A percentile compares a stretch with the other conserved stretches of the same genome.
phyloP scores from a whole-genome alignment of 1,140 invertebrate genomes.

The Drosophila novamexicana region DNA sequence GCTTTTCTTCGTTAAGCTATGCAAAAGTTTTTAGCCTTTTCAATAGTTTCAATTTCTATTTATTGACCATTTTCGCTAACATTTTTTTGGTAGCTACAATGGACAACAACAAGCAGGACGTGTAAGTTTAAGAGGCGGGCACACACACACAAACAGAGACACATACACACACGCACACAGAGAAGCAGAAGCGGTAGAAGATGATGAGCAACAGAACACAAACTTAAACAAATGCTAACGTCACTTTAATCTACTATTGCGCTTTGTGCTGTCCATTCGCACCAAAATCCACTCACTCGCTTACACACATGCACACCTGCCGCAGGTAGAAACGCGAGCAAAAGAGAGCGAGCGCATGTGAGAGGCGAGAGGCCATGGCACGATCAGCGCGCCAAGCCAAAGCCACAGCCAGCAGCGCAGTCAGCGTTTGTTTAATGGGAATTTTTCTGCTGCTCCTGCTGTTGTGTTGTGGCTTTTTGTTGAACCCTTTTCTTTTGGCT shows the following conservation, averaged over 20 bases:
- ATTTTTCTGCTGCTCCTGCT: slow-evolving; percentile 29
- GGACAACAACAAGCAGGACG: slow-evolving; percentile 18
- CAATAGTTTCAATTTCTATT: slow-evolving; percentile 41
- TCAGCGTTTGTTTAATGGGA: slow-evolving; percentile 47
- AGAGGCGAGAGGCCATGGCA: slow-evolving; percentile 15
- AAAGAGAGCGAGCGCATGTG: slow-evolving; percentile 17
- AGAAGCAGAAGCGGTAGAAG: slow-evolving; percentile 18
- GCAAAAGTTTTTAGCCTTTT: slow-evolving; percentile 41
- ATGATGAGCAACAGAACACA: slow-evolving; percentile 24
- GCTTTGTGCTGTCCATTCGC: slow-evolving; percentile 69
- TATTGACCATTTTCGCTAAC: slow-evolving; percentile 48
- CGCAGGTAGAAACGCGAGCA: slow-evolving; percentile 55
- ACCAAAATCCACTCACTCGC: slow-evolving; percentile 37
- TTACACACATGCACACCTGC: slow-evolving; percentile 64
- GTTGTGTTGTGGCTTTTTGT: slow-evolving; percentile 19
- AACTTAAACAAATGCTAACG: slow-evolving; percentile 51
- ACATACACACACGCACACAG: neutral
- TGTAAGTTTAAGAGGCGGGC: slow-evolving; percentile 6
- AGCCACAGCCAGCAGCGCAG: slow-evolving; percentile 19
- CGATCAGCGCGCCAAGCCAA: slow-evolving; percentile 16
- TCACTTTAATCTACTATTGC: slow-evolving; percentile 59
- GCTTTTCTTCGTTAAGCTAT: slow-evolving; percentile 6
- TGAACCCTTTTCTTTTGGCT: slow-evolving; percentile 66
- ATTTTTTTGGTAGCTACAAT: slow-evolving; percentile 29
- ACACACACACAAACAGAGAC: neutral